Conservation (phyloP, 2,113 vertebrate genomes). For the Callocephalon fimbriatum region DNA sequence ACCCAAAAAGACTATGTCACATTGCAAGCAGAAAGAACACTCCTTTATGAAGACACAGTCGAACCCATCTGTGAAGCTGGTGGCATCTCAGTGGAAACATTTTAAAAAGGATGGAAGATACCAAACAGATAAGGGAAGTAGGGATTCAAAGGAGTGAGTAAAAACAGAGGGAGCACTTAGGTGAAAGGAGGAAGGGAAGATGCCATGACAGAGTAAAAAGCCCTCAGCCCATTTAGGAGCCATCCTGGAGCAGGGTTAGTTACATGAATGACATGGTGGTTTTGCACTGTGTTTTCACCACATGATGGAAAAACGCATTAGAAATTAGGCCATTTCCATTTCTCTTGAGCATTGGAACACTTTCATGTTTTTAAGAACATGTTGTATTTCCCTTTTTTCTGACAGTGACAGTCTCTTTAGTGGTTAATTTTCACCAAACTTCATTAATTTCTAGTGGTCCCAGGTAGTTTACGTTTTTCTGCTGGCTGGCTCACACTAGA, state of each 20-base stretch:
- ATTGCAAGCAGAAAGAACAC: background rate
- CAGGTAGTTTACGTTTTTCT: background rate
- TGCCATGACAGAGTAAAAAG: background rate
- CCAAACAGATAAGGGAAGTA: background rate
- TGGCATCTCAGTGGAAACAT: background rate
- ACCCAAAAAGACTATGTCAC: background rate
- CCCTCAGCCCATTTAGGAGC: rapidly evolving
- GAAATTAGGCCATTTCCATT: background rate
- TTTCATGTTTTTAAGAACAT: background rate
- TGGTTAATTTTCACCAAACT: background rate
- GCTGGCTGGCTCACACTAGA: background rate
- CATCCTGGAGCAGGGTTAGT: background rate
- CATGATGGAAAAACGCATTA: background rate
- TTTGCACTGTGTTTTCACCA: background rate
- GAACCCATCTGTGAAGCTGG: background rate
- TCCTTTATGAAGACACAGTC: background rate
- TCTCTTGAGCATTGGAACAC: background rate
- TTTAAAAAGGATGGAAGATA: background rate
- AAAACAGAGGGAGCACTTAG: background rate
- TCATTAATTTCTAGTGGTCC: background rate
- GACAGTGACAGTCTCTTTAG: background rate
- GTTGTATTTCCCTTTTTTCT: background rate
- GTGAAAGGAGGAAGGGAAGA: background rate
- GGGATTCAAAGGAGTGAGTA: background rate
- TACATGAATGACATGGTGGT: background rate